Base-by-base conservation (phyloP, 2,113 vertebrate species). In the Platichthys stellatus region DNA sequence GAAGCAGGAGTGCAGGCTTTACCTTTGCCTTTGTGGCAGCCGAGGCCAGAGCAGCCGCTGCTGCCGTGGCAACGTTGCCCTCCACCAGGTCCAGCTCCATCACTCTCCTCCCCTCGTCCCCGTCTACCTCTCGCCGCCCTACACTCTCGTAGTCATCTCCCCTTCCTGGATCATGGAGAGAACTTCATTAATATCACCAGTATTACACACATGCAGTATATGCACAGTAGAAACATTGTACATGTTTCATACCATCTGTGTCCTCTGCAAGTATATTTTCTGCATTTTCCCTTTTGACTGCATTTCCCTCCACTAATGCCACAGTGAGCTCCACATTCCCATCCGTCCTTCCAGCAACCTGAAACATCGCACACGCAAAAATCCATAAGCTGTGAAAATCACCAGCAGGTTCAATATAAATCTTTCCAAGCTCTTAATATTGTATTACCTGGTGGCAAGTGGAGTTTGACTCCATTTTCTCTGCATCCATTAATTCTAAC, bases 1-100 rank as follows among this genome's bases (percentile, higher is more conserved):
- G 23, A 60, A 54, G 13, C 2, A 13, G 10, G 45, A 13, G 61
- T 58, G 53, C 0, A 28, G 47, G 72, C n/a, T 92, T 88, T 90
- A 99, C 98, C 96, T 99, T 99, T 82, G 98, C 97, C 92, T 99
- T 99, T 77, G 97, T 97, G 63, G 98, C 97, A 69, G 98, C 98
- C 2, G 98, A 98, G 58, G 96, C 94, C 7, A 99, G 87, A 78
- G 98, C 98, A 79, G 97, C 95, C 75, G 98, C 98, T 63, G 98
- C 97, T 67, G 98, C 97, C 43, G 96, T 97, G 72, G 96, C 92
- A 9, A 99, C 97, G 2, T 95, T 97, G 58, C 94, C 95, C 85
- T 99, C 98, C 0, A 96, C 97, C 78, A 98, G 91, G 8, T 98
- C 97, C 2, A 94, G 95, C 51, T 98, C 97, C 78, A 94, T 93